These are phyloP conservation scores for Syngnathoides biaculeatus DNA, from an alignment of 2,113 vertebrate genomes.

Conservation along the genomic window DNA sequence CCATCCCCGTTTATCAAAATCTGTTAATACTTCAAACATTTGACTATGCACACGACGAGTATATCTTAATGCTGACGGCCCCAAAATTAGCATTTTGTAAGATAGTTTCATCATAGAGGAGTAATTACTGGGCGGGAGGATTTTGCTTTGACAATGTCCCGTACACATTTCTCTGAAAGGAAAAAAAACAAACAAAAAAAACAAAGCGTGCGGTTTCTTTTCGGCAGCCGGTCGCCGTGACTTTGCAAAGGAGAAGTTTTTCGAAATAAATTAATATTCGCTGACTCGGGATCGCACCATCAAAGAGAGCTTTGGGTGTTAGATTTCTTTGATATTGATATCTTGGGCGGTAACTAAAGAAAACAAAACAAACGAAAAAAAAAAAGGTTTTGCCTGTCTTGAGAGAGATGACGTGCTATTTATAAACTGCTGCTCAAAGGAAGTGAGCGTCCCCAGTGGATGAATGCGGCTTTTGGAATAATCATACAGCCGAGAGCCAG, in stretches of 20 bases:
- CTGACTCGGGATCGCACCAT: slow-evolving; percentile 38
- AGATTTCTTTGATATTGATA: slow-evolving; percentile 61
- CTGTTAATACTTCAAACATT: not conserved
- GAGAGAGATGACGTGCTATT: slow-evolving; percentile 69
- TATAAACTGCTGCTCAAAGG: slow-evolving; percentile 74
- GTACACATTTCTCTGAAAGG: slow-evolving; percentile 37
- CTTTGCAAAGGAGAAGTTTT: slow-evolving; percentile 11
- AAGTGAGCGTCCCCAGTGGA: slow-evolving; percentile 71
- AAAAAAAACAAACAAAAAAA: slow-evolving; percentile 40
- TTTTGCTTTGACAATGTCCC: slow-evolving; percentile 29
- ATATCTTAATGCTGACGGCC: not conserved
- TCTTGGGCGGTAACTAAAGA: slow-evolving; percentile 44
- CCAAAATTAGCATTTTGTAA: slow-evolving; percentile 1
- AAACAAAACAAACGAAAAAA: slow-evolving; percentile 57
- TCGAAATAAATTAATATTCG: slow-evolving; percentile 43
- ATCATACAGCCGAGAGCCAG: slow-evolving; percentile 74
- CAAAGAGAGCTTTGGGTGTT: slow-evolving; percentile 42
- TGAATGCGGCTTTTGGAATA: slow-evolving; percentile 73
- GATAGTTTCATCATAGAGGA: slow-evolving; percentile 12
- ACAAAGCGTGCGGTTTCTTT: slow-evolving; percentile 8
- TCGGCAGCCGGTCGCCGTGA: slow-evolving; percentile 32
- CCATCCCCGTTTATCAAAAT: too few species aligned
- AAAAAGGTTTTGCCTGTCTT: slow-evolving; percentile 44
- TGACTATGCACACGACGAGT: too few species aligned
- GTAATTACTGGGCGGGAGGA: slow-evolving; percentile 40